These are phyloP conservation scores for Lycaena phlaeas DNA, from an alignment of 2,888 invertebrate species.

Conservation along the genomic window DNA sequence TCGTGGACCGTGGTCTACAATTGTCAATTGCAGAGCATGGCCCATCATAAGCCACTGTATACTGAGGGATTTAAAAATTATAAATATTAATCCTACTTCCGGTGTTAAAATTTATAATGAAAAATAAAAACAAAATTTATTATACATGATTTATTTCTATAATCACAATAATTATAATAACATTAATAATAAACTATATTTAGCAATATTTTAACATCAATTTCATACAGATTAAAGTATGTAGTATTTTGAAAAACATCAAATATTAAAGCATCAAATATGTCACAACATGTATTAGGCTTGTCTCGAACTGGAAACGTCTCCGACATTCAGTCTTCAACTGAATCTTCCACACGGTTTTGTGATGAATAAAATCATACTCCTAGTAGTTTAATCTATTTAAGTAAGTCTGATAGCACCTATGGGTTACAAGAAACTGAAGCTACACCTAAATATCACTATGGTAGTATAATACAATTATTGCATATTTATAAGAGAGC, in stretches of 20 bases:
- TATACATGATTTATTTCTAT: conserved; percentile 16
- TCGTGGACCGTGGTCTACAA: too few species aligned
- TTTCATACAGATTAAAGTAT: conserved; percentile 11
- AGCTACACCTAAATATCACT: conserved; percentile 13
- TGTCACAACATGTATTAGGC: conserved; percentile 26
- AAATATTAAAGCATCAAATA: conserved; percentile 35
- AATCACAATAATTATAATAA: conserved; percentile 19
- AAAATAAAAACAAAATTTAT: background rate
- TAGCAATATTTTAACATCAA: conserved; percentile 13
- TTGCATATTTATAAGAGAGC: conserved; percentile 2
- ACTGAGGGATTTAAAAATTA: too few species aligned
- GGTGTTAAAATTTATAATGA: too few species aligned
- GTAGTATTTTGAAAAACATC: background rate
- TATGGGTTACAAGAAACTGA: conserved; percentile 37
- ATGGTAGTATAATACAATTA: background rate
- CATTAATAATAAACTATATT: conserved; percentile 15
- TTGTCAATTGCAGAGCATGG: too few species aligned
- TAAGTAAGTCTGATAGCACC: conserved; percentile 65
- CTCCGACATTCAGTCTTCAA: background rate
- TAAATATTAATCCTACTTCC: too few species aligned
- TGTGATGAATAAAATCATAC: conserved; percentile 32
- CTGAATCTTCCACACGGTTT: conserved; percentile 12
- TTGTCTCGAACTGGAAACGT: background rate
- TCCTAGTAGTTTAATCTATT: conserved; percentile 25
- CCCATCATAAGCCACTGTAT: too few species aligned